Percentiles rank a stretch among this genome's conserved stretches.
Evolutionary conservation across 2,113 vertebrate species (phyloP).

Genomic region (Ptychochromis oligacanthus): DNA sequence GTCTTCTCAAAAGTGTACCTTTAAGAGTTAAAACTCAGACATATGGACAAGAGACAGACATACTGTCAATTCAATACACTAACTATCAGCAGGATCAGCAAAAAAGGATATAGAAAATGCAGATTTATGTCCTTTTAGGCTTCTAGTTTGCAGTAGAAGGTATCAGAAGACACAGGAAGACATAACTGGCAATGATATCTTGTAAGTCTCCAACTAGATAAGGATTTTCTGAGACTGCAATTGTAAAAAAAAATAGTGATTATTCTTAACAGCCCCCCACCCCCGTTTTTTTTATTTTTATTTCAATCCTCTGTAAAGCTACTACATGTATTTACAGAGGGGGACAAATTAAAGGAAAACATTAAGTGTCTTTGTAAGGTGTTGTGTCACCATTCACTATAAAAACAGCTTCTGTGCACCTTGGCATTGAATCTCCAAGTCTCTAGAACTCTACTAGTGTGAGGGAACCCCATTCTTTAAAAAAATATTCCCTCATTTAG

Average conservation of each 20-base stretch:
- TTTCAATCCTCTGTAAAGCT: neutral
- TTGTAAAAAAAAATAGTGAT: too few relatives aligned
- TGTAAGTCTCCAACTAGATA: neutral
- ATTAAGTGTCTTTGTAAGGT: neutral
- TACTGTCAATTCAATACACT: neutral
- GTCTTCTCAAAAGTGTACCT: neutral
- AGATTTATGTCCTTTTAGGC: neutral
- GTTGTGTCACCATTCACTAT: neutral
- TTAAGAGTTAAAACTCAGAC: neutral
- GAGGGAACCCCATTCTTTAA: neutral
- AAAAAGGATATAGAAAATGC: neutral
- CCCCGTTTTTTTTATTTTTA: neutral
- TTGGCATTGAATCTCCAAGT: neutral
- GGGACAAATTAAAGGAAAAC: neutral
- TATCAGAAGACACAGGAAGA: neutral
- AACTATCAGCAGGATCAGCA: neutral
- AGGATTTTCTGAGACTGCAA: neutral
- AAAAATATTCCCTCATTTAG: neutral
- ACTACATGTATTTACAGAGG: neutral
- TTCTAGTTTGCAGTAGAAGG: neutral
- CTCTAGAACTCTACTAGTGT: neutral
- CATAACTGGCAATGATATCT: neutral
- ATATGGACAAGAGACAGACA: neutral
- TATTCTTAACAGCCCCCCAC: too few relatives aligned
- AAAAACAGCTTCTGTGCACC: neutral